Conservation (phyloP, 2,113 vertebrate genomes). For the Lipotes vexillifer region DNA sequence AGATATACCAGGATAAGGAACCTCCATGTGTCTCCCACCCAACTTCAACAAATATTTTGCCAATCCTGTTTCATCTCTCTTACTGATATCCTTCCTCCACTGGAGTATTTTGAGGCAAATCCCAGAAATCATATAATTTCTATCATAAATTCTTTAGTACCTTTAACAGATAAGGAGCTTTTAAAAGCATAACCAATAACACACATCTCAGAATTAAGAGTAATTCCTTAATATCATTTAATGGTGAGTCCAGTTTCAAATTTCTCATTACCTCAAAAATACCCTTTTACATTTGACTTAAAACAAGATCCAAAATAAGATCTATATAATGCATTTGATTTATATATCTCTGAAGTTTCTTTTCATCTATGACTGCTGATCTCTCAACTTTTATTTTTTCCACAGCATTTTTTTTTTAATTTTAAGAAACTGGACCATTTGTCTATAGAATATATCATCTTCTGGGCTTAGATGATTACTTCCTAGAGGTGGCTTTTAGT, state of each 20-base stretch:
- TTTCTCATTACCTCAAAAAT: background rate
- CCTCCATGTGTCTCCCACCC: background rate
- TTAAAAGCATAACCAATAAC: background rate
- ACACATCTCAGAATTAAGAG: background rate
- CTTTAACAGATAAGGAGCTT: background rate
- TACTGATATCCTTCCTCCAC: background rate
- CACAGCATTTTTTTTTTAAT: background rate
- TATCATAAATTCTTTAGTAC: background rate
- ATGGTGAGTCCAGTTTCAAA: background rate
- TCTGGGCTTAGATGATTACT: background rate
- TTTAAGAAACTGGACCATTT: background rate
- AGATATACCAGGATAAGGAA: background rate
- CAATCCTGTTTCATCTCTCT: background rate
- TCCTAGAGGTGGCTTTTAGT: background rate
- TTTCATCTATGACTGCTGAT: background rate
- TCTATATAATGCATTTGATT: background rate
- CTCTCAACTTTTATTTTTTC: background rate
- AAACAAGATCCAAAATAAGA: background rate
- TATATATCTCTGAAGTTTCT: background rate
- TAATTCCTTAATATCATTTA: background rate
- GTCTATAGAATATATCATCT: background rate
- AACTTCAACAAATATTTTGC: background rate
- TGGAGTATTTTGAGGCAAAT: background rate
- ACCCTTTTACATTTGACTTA: background rate
- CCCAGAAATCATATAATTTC: background rate